Conservation (phyloP, 2,888 invertebrate species). For the Machimus atricapillus region DNA sequence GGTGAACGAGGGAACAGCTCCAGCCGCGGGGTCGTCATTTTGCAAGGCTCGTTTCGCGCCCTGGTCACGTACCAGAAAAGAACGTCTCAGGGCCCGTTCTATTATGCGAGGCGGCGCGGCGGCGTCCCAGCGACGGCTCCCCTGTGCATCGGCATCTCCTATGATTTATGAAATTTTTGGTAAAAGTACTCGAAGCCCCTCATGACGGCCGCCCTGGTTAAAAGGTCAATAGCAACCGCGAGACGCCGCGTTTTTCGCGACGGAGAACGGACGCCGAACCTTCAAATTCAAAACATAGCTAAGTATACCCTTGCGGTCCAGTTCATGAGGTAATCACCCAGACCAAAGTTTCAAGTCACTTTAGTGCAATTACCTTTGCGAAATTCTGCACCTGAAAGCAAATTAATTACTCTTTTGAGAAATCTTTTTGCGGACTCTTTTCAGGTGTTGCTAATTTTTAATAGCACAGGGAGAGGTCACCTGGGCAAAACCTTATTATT, state of each 20-base stretch:
- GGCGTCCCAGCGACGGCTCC: not conserved
- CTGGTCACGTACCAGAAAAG: not conserved
- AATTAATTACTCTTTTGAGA: not conserved
- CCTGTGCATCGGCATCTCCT: not conserved
- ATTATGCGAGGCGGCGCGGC: not conserved
- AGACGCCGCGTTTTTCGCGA: not conserved
- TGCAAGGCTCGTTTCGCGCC: not conserved
- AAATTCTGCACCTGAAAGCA: not conserved
- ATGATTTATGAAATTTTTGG: slow-evolving; percentile 13
- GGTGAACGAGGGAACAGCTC: not conserved
- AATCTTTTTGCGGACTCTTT: not conserved
- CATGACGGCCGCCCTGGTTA: not conserved
- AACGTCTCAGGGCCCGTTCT: not conserved
- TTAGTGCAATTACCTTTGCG: not conserved
- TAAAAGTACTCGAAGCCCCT: not conserved
- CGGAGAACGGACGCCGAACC: not conserved
- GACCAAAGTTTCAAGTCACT: not conserved
- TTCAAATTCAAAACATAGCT: not conserved
- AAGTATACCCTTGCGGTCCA: not conserved
- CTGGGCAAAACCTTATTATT: not conserved
- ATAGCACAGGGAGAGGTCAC: not conserved
- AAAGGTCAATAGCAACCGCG: not conserved
- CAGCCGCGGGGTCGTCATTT: not conserved
- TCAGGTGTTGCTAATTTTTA: not conserved
- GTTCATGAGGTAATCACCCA: not conserved